Evolutionary conservation across 2,113 vertebrate genomes (phyloP), one percentile per base, ranked within the genome.

Genomic region (Calidris pugnax): DNA sequence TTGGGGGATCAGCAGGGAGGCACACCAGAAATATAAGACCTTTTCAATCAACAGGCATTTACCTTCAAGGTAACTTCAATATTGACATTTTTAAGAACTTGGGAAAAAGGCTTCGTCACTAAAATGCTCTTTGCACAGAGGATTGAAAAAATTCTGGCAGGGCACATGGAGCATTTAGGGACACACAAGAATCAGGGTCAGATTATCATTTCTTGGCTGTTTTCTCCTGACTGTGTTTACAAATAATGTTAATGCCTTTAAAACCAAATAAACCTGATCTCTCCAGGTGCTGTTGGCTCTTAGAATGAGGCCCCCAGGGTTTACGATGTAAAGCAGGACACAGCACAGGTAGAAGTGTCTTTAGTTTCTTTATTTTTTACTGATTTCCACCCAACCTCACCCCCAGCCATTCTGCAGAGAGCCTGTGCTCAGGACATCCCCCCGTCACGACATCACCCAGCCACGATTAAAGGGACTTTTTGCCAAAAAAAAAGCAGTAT

Each of bases 261-360:
- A 63, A 63, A 4, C 16, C 53, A 33, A 35, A 55, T 4, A 9
- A 37, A 24, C 1, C n/a, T 17, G 2, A 35, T 7, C 27, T 32
- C 17, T 14, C 23, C 32, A 0, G 1, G 0, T 1, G 17, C 68
- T 12, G 14, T 1, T 28, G 0, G 6, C 60, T 35, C 45, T 12
- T 5, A 3, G n/a, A 11, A 17, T 2, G 19, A 6, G n/a, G 66
- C 79, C 16, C 14, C 9, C 6, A 3, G 47, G 32, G 53, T 11
- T 55, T 4, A 26, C 14, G 9, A 17, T 10, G 53, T 12, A 6
- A 23, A 48, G 22, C 12, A 12, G 48, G 48, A 48, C 22, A 7
- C 4, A 48, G 48, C 48, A 10, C 15, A 18, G 53, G 53, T 30
- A 28, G 53, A 55, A 10, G 53, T 18, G 30, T 30, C 53, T 55